phyloP scores from a whole-genome alignment of 2,113 vertebrate genomes.

The Xiphias gladius region DNA sequence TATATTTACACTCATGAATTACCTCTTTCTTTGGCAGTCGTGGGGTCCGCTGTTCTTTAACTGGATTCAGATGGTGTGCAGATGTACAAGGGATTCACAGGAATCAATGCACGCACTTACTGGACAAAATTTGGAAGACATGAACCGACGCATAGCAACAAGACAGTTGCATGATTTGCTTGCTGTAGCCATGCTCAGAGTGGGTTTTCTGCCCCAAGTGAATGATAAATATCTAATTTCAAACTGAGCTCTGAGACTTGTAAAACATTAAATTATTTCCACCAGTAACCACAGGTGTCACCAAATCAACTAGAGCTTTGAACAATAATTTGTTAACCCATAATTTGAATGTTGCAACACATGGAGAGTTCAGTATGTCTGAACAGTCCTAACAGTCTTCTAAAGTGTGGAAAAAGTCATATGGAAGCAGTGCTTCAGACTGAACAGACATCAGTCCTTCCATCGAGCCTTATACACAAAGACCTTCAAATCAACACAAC shows the following conservation, averaged over 20 bases:
- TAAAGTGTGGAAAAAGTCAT: constrained; percentile 11
- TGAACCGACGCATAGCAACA: background rate
- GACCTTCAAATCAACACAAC: constrained; percentile 47
- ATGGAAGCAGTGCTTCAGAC: background rate
- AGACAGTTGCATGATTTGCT: background rate
- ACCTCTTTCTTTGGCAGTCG: background rate
- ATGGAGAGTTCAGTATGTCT: background rate
- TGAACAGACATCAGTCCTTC: constrained; percentile 10
- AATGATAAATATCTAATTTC: no score
- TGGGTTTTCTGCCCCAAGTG: no score
- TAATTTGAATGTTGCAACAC: background rate
- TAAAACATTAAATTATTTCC: background rate
- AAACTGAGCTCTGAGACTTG: no score
- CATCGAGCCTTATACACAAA: background rate
- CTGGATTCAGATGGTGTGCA: background rate
- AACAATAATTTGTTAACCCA: background rate
- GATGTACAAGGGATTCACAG: background rate
- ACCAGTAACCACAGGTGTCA: background rate
- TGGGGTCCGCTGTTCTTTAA: background rate
- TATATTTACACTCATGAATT: background rate
- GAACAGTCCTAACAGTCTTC: background rate
- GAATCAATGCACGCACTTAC: background rate
- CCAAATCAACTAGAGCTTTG: background rate
- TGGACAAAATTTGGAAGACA: background rate
- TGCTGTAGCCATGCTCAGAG: background rate